Conservation (phyloP, 1,140 invertebrate species). For the Camponotus pennsylvanicus region DNA sequence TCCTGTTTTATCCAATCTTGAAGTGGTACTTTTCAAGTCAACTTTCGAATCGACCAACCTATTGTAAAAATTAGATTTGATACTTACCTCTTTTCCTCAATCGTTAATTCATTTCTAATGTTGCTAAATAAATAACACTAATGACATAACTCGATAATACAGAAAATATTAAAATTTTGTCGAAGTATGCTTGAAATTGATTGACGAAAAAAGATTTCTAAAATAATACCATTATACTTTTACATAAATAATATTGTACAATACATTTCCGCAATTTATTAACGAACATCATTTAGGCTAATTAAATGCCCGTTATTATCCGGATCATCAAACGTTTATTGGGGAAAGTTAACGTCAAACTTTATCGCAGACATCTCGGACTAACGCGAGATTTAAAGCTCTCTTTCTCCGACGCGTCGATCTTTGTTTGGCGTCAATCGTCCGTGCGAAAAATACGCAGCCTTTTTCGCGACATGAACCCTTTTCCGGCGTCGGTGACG, state of each 20-base stretch:
- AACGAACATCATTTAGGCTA: not conserved
- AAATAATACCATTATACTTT: not conserved
- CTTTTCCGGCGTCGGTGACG: slow-evolving; percentile 33
- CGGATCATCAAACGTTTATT: slow-evolving; percentile 11
- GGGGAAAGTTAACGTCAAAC: slow-evolving; percentile 24
- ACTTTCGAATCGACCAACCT: not conserved
- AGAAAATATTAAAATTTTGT: not conserved
- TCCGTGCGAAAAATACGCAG: not conserved
- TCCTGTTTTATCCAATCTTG: slow-evolving; percentile 3
- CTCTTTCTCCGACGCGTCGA: not conserved
- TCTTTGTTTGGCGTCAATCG: not conserved
- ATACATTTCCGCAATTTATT: slow-evolving; percentile 1
- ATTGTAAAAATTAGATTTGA: not conserved
- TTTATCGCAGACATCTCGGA: not conserved
- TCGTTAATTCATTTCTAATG: not conserved
- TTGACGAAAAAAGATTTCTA: not conserved
- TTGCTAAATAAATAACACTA: not conserved
- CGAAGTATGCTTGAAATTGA: not conserved
- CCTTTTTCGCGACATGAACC: slow-evolving; percentile 6
- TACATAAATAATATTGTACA: not conserved
- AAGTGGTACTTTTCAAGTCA: not conserved
- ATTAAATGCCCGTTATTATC: not conserved
- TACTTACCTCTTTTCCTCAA: not conserved
- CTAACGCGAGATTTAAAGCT: not conserved
- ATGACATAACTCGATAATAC: too few species aligned